A percentile compares a stretch with the other conserved stretches of the same genome.
These are phyloP conservation scores for Zosterops japonicus DNA, from an alignment of 2,113 vertebrate species.

Conservation along the genomic window DNA sequence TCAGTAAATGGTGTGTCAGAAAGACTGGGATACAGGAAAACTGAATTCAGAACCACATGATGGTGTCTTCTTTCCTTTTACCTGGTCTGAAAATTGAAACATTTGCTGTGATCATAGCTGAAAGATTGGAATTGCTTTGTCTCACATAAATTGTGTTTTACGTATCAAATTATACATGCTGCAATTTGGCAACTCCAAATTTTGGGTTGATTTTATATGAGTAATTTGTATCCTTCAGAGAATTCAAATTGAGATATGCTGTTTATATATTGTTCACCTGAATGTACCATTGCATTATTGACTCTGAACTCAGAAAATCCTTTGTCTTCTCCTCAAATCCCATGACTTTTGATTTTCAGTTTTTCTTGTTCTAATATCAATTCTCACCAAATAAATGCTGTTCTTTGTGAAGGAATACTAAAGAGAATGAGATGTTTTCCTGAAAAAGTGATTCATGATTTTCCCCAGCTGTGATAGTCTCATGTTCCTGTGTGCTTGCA, in stretches of 20 bases:
- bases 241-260: neutral
- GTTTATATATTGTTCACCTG: neutral
- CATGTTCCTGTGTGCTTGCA: rapidly evolving
- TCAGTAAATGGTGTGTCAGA: neutral
- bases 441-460: neutral
- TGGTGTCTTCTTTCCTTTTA: neutral
- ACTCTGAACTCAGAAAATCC: neutral
- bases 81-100: neutral
- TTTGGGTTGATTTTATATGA: neutral
- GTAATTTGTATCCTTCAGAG: neutral
- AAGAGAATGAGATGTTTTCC: neutral
- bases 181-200: neutral
- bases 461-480: neutral
- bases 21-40: neutral
- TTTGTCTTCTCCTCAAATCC: neutral
- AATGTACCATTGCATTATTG: neutral
- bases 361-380: neutral
- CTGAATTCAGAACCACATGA: neutral
- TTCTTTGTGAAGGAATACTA: neutral
- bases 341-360: neutral
- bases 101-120: neutral
- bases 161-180: neutral
- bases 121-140: neutral
- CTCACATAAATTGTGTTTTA: neutral
- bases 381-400: neutral